Percentiles rank a stretch among this genome's conserved stretches.
These are phyloP conservation scores for Nyctibius bracteatus DNA, from an alignment of 2,113 vertebrate genomes.

Conservation along the genomic window DNA sequence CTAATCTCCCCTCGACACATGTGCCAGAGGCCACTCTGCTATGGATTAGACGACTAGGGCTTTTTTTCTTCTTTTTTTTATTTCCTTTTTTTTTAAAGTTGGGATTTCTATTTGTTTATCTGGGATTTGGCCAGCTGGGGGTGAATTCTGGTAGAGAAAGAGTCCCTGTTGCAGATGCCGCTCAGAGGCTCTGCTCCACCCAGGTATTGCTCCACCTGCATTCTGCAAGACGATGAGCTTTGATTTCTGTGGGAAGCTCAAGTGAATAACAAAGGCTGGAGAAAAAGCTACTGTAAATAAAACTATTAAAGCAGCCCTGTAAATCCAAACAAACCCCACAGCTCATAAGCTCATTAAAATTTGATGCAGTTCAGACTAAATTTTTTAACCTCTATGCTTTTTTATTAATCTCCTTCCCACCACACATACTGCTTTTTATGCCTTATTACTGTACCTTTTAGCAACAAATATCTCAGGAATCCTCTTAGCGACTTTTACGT, in stretches of 20 bases:
- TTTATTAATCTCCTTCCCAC: slow-evolving; percentile 78
- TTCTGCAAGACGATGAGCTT: slow-evolving; percentile 52
- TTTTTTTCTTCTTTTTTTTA: neutral
- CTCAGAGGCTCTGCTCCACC: slow-evolving; percentile 37
- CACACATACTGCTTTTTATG: slow-evolving; percentile 72
- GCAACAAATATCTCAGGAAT: slow-evolving; percentile 72
- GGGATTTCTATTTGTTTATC: slow-evolving; percentile 39
- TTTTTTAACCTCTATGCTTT: slow-evolving; percentile 77
- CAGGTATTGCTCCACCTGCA: slow-evolving; percentile 51
- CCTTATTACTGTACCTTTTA: slow-evolving; percentile 76
- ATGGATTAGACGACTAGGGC: slow-evolving; percentile 39
- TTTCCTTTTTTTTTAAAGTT: neutral
- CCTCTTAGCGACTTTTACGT: slow-evolving; percentile 72
- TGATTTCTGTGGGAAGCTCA: slow-evolving; percentile 61
- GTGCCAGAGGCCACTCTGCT: slow-evolving; percentile 58
- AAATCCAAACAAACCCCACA: slow-evolving; percentile 80
- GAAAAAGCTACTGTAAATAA: slow-evolving; percentile 79
- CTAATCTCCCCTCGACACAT: slow-evolving; percentile 63
- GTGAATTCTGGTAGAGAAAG: slow-evolving; percentile 7
- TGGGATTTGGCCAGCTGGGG: slow-evolving; percentile 56
- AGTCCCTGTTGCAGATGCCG: neutral
- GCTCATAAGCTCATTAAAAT: slow-evolving; percentile 82
- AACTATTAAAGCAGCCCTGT: slow-evolving; percentile 76
- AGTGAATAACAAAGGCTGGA: slow-evolving; percentile 60
- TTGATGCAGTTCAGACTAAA: slow-evolving; percentile 77